Evolutionary conservation across 1,140 invertebrate genomes (phyloP).

Genomic region (Vanessa atalanta): DNA sequence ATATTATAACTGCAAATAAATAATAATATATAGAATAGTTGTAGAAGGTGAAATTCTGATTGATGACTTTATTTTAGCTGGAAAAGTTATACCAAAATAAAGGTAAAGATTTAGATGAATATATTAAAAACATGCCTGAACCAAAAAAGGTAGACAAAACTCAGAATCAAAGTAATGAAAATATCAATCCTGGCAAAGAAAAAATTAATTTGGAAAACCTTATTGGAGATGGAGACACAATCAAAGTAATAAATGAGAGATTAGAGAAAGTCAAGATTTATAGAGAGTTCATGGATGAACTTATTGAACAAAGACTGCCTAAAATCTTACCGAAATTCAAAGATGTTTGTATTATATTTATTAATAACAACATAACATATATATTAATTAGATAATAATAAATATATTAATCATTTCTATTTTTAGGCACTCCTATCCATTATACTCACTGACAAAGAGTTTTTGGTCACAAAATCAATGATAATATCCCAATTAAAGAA

Average conservation of each 20-base stretch:
- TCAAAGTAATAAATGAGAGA: constrained; percentile 18
- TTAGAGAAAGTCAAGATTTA: constrained; percentile 32
- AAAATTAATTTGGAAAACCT: constrained; percentile 10
- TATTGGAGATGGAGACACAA: background rate
- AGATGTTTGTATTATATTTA: constrained; percentile 36
- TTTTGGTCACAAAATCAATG: constrained; percentile 24
- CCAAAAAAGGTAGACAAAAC: constrained; percentile 6
- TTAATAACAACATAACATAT: background rate
- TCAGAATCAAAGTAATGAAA: background rate
- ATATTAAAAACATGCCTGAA: constrained; percentile 16
- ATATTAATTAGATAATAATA: background rate
- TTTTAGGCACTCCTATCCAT: constrained; percentile 40
- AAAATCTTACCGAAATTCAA: constrained; percentile 37
- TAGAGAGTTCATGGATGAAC: constrained; percentile 38
- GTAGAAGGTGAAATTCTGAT: background rate
- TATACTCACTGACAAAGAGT: constrained; percentile 37
- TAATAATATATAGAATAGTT: background rate
- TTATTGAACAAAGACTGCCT: constrained; percentile 44
- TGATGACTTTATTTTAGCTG: background rate
- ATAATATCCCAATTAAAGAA: constrained; percentile 17
- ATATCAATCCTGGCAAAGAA: background rate
- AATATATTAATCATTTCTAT: background rate
- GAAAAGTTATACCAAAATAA: constrained; percentile 15
- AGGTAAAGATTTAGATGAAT: constrained; percentile 1
- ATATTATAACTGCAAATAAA: background rate